Conservation (phyloP, 2,113 vertebrate genomes). For the Alligator sinensis region DNA sequence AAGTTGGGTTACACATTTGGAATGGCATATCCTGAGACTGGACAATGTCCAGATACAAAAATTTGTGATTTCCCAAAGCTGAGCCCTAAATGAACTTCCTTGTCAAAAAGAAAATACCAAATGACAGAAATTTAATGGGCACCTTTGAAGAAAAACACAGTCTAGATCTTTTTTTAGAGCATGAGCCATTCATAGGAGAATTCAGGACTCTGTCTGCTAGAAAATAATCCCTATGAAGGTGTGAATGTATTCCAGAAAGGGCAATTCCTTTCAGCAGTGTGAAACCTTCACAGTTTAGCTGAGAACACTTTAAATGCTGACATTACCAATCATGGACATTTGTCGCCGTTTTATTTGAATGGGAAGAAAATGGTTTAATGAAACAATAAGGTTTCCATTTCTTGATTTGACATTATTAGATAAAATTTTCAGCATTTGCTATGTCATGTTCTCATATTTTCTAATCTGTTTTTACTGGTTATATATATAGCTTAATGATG, state of each 20-base stretch:
- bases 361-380: not conserved
- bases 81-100: constrained; percentile 7
- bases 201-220: too few relatives aligned
- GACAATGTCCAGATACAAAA: not conserved
- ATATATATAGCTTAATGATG: not conserved
- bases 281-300: constrained; percentile 21
- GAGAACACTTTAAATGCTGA: not conserved
- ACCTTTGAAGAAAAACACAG: not conserved
- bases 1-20: not conserved
- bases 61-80: constrained; percentile 8
- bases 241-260: too few relatives aligned
- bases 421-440: not conserved
- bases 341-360: not conserved
- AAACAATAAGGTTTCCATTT: not conserved
- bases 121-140: not conserved
- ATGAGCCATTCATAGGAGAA: too few relatives aligned
- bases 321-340: not conserved
- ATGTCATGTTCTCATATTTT: not conserved
- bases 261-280: not conserved
- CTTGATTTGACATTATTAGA: not conserved
- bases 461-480: not conserved
- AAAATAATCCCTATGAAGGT: too few relatives aligned
- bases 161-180: too few relatives aligned
- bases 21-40: not conserved
- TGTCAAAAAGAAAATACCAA: not conserved